phyloP scores from a whole-genome alignment of 2,888 invertebrate species.

The Helicoverpa assulta region DNA sequence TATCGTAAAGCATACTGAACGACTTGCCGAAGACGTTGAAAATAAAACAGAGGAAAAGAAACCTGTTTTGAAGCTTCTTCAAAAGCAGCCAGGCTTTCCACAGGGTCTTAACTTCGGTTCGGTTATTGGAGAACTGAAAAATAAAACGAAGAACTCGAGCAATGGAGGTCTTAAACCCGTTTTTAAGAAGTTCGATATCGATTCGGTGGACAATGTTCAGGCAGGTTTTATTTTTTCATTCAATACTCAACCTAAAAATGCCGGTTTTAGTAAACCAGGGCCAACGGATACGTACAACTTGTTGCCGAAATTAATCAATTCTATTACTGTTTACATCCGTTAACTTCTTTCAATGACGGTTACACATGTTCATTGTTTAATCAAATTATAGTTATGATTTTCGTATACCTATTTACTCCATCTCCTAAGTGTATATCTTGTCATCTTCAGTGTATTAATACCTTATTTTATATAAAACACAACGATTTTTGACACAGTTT shows the following conservation, averaged over 20 bases:
- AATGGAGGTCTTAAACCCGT: conserved; percentile 84
- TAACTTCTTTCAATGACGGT: conserved; percentile 39
- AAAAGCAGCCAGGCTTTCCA: conserved; percentile 81
- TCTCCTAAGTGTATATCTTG: too few species aligned
- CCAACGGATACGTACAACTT: conserved; percentile 49
- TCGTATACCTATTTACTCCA: too few species aligned
- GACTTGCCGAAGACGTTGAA: conserved; percentile 47
- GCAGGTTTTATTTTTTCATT: conserved; percentile 70
- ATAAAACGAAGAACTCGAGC: conserved; percentile 80
- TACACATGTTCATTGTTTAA: conserved; percentile 13
- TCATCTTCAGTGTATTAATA: too few species aligned
- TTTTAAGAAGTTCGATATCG: conserved; percentile 84
- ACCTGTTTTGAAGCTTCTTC: conserved; percentile 77
- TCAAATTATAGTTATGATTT: conserved; percentile 6
- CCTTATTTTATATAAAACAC: too few species aligned
- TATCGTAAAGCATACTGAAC: conserved; percentile 44
- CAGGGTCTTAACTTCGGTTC: conserved; percentile 84
- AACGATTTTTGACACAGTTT: neutral
- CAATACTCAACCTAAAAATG: conserved; percentile 4
- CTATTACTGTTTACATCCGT: conserved; percentile 46
- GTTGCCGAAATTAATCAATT: conserved; percentile 54
- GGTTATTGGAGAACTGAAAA: conserved; percentile 85
- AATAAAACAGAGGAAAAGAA: conserved; percentile 67
- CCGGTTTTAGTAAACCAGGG: conserved; percentile 36
- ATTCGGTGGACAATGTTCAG: conserved; percentile 76